phyloP scores from a whole-genome alignment of 53 echinoderm and acorn worm species.

The Echinometra lucunter region DNA sequence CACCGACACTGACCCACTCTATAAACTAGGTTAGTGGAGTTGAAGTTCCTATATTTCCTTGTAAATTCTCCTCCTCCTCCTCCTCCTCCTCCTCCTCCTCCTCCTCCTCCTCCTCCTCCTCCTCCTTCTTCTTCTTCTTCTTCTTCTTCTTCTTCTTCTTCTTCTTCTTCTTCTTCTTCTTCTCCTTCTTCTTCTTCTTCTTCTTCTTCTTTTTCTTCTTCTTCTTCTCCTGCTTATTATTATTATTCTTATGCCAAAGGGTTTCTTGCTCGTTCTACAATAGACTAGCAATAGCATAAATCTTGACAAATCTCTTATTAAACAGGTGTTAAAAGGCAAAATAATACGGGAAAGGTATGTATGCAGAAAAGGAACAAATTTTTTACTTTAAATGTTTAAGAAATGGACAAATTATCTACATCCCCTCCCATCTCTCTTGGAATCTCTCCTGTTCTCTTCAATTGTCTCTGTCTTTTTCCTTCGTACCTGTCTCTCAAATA shows the following conservation, averaged over 20 bases:
- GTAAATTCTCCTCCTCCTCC: neutral
- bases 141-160: slow-evolving; percentile 42
- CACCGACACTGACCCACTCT: slow-evolving; percentile 84
- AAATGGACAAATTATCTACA: too few species aligned
- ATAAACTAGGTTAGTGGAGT: slow-evolving; percentile 68
- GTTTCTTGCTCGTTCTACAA: too few species aligned
- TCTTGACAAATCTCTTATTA: too few species aligned
- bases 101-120: neutral
- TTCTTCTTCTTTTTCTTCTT: slow-evolving; percentile 37
- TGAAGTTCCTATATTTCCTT: neutral
- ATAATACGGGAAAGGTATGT: too few species aligned
- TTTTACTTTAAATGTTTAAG: neutral
- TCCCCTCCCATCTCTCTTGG: too few species aligned
- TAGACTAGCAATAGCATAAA: too few species aligned
- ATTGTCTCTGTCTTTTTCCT: neutral
- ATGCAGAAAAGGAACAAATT: neutral
- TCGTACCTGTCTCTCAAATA: neutral
- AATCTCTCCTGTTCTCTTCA: too few species aligned
- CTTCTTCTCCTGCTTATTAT: slow-evolving; percentile 1
- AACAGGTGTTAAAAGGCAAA: too few species aligned
- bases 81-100: neutral
- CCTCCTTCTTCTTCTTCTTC: slow-evolving; percentile 2
- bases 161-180: slow-evolving; percentile 20
- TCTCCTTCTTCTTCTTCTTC: slow-evolving; percentile 19
- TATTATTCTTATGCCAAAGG: too few species aligned